phyloP scores from a whole-genome alignment of 2,797 vertebrate genomes.

The Protosalanx chinensis region DNA sequence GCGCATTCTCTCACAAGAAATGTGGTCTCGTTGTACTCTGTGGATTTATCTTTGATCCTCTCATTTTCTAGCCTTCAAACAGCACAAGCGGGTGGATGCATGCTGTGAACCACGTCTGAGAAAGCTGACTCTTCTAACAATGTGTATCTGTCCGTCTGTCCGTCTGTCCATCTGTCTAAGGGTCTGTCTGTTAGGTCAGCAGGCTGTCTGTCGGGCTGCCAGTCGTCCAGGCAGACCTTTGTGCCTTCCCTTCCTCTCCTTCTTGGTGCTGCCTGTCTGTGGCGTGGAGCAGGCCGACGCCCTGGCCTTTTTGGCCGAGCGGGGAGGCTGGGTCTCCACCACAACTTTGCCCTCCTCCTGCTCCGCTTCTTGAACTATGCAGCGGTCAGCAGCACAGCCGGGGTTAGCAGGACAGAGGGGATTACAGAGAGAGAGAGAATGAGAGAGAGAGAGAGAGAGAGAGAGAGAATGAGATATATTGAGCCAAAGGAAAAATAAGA shows the following conservation, averaged over 20 bases:
- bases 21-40: neutral
- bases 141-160: slow-evolving; percentile 9
- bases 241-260: slow-evolving; percentile 93
- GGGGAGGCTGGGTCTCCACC: slow-evolving; percentile 79
- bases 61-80: neutral
- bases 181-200: slow-evolving; percentile 4
- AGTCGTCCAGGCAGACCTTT: slow-evolving; percentile 85
- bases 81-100: neutral
- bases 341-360: slow-evolving; percentile 84
- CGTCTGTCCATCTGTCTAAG: slow-evolving; percentile 10
- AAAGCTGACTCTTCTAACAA: neutral
- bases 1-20: neutral
- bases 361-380: slow-evolving; percentile 92
- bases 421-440: neutral
- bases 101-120: neutral
- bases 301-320: slow-evolving; percentile 90
- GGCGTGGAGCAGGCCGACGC: slow-evolving; percentile 78
- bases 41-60: neutral
- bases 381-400: slow-evolving; percentile 29
- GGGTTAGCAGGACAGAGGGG: slow-evolving; percentile 25
- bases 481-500: slow-evolving; percentile 2
- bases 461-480: slow-evolving; percentile 17
- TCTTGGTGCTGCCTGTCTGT: slow-evolving; percentile 86
- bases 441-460: neutral
- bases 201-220: slow-evolving; percentile 3